Conservation (phyloP, 2,888 invertebrate genomes). For the Choreutis nemorana region DNA sequence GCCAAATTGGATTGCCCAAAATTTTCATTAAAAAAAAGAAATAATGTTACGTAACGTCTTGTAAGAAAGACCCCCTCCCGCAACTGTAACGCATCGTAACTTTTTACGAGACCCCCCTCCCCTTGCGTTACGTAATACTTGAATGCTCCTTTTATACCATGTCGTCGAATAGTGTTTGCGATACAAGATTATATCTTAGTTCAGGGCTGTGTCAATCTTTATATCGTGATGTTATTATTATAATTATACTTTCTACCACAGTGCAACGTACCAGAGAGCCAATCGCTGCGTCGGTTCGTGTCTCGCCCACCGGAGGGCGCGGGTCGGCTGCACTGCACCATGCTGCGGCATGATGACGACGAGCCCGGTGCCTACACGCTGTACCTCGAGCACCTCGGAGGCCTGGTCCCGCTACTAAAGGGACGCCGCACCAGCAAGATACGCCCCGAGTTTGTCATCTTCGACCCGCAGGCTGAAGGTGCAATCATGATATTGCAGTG, state of each 20-base stretch:
- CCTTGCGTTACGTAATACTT: neutral
- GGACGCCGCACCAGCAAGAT: constrained; percentile 97
- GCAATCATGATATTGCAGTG: no score
- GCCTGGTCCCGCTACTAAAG: constrained; percentile 93
- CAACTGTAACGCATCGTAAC: no score
- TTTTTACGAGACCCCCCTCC: neutral
- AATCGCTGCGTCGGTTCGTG: constrained; percentile 90
- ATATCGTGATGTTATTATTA: no score
- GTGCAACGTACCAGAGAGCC: constrained; percentile 94
- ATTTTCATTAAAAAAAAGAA: no score
- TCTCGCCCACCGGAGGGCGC: constrained; percentile 79
- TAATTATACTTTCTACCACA: no score
- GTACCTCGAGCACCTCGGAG: constrained; percentile 95
- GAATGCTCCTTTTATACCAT: no score
- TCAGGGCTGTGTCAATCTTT: no score
- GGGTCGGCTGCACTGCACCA: constrained; percentile 93
- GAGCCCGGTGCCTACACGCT: constrained; percentile 83
- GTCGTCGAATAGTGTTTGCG: no score
- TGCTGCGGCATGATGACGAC: constrained; percentile 91
- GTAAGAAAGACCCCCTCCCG: no score
- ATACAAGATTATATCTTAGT: no score
- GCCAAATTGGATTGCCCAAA: no score
- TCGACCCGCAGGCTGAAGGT: constrained; percentile 89
- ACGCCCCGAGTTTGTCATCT: constrained; percentile 97
- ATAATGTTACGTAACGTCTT: no score